Percentiles rank a stretch among this genome's conserved stretches.
Conservation (phyloP, 2,113 vertebrate species). For the Speoplatyrhinus poulsoni region DNA sequence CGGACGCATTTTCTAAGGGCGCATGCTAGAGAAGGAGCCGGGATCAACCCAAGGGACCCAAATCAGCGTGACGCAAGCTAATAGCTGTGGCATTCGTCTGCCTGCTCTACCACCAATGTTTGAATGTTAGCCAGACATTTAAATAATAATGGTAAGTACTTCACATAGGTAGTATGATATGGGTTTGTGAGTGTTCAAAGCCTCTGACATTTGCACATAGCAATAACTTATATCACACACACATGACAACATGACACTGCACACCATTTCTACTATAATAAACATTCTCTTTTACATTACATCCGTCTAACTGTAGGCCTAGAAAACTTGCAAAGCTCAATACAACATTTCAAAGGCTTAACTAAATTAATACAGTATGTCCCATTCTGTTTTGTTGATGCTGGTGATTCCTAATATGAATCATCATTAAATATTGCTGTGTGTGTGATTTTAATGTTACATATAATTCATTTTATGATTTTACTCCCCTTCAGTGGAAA, state of each 20-base stretch:
- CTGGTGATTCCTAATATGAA: constrained; percentile 20
- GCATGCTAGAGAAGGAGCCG: constrained; percentile 1
- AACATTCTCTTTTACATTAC: constrained; percentile 3
- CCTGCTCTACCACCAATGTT: not conserved
- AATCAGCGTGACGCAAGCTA: not conserved
- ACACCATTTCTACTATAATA: constrained; percentile 7
- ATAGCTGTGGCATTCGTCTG: not conserved
- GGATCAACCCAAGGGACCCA: not conserved
- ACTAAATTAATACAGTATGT: constrained; percentile 9
- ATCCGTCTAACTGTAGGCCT: not conserved
- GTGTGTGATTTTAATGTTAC: not conserved
- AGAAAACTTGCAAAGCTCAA: not conserved
- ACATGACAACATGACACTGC: not conserved
- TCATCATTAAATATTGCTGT: not conserved
- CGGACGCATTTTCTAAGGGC: not conserved
- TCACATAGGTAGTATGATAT: not conserved
- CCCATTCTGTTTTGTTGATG: constrained; percentile 42
- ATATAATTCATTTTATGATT: constrained; percentile 51
- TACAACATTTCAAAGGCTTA: constrained; percentile 1
- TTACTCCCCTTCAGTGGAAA: constrained; percentile 70
- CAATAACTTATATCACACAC: constrained; percentile 4
- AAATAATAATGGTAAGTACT: not conserved
- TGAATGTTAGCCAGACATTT: not conserved
- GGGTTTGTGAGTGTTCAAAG: constrained; percentile 36
- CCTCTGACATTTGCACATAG: constrained; percentile 50